These are phyloP conservation scores for Aegypius monachus DNA, from an alignment of 2,113 vertebrate genomes.

Conservation along the genomic window DNA sequence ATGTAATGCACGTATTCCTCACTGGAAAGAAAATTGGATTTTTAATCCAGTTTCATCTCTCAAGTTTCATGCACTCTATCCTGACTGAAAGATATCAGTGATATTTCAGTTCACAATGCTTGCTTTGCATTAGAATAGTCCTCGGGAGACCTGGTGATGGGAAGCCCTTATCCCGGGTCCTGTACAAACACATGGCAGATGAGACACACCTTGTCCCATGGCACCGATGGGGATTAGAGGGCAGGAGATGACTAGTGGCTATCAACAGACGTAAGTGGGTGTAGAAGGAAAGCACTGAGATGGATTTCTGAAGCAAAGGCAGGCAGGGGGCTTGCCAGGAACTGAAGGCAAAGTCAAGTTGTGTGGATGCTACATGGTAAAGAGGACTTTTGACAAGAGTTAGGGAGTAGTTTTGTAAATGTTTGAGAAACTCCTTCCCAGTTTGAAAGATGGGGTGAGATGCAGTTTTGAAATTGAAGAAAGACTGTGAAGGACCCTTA, in stretches of 20 bases:
- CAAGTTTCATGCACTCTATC: background rate
- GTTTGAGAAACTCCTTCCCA: background rate
- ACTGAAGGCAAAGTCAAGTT: background rate
- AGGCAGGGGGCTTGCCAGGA: background rate
- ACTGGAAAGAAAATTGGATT: background rate
- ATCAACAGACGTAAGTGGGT: background rate
- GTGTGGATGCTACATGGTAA: background rate
- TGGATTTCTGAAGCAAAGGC: background rate
- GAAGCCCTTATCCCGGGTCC: background rate
- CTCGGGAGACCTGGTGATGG: background rate
- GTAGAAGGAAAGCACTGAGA: background rate
- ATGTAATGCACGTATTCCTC: background rate
- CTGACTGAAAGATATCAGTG: background rate
- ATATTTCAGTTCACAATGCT: background rate
- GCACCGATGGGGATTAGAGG: background rate
- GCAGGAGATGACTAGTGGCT: background rate
- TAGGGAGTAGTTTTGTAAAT: background rate
- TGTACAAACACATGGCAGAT: background rate
- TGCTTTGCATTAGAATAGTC: background rate
- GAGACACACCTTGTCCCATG: background rate
- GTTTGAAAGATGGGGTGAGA: background rate
- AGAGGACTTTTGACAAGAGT: background rate
- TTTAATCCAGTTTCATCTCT: background rate
- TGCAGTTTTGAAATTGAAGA: background rate
- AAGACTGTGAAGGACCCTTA: background rate